Base-by-base conservation (phyloP, 2,113 vertebrate species). In the Grammomys dolichurus region DNA sequence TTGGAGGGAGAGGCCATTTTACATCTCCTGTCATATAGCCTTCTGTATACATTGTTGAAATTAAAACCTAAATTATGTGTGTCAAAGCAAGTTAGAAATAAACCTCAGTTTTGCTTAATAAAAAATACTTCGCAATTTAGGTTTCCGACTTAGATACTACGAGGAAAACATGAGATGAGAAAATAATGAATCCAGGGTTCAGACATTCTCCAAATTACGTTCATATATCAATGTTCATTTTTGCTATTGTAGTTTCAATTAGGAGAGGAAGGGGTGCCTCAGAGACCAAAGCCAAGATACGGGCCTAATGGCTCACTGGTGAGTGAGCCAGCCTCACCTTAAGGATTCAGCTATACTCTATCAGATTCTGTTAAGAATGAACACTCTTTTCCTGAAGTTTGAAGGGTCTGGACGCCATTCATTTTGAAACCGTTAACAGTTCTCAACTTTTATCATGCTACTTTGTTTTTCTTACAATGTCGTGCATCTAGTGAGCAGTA, bases 101-200 rank as follows among this genome's bases (percentile, higher is more conserved):
- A 96, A 31, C 9, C 81, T 56, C 33, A 82, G 48, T 56, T 86
- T 95, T 73, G n/a, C 46, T 89, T 77, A 84, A 19, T 54, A 9
- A 72, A 19, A 92, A 94, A 88, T 69, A 94, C 70, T 4, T n/a
- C 33, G 70, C 89, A 12, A 24, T 94, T 96, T 94, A 89, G 54
- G 72, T 90, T 48, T 5, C 28, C 92, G 69, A 91, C 24, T 87
- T 93, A 63, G 17, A 91, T 94, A 78, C 12, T 80, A 33, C 9
- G 48, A 87, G 33, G 46, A 92, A 95, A 91, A 11, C 7, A 28
- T 80, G 8, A 28, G 26, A 86, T 86, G 40, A 56, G 26, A 91
- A 94, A 96, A 75, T 85, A 86, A 67, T 63, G 14, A 86, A 90
- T 2, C 43, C 31, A 88, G 56, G 7, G 17, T 9, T 72, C n/a